Conservation (phyloP, 2,797 vertebrate genomes). For the Falco columbarius region DNA sequence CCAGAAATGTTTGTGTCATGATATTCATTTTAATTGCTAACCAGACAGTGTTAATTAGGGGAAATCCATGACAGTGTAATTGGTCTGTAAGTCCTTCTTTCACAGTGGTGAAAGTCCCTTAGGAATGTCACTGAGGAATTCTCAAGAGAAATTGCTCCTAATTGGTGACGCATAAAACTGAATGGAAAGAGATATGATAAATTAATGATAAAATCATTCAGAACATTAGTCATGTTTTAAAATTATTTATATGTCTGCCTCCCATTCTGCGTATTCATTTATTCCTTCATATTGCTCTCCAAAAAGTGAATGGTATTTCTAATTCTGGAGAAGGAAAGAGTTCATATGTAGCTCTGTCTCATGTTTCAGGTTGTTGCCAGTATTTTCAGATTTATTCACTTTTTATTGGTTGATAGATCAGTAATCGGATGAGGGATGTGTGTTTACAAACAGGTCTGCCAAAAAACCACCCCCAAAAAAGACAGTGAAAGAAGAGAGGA, state of each 20-base stretch:
- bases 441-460: background rate
- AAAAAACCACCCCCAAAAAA: background rate
- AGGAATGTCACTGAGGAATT: background rate
- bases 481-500: background rate
- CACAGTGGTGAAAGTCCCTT: background rate
- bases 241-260: background rate
- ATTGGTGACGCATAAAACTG: background rate
- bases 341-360: background rate
- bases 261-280: background rate
- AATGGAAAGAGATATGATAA: background rate
- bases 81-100: background rate
- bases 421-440: background rate
- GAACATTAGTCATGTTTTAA: background rate
- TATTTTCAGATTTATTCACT: background rate
- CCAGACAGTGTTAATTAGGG: background rate
- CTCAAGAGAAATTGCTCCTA: background rate
- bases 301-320: background rate
- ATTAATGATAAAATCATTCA: background rate
- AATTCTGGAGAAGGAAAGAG: background rate
- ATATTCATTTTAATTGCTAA: slow-evolving; percentile 10
- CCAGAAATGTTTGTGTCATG: background rate
- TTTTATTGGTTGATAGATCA: background rate
- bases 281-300: background rate
- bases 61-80: background rate
- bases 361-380: background rate